phyloP scores from a whole-genome alignment of 2,113 vertebrate species.

The Motacilla tschutschensis region DNA sequence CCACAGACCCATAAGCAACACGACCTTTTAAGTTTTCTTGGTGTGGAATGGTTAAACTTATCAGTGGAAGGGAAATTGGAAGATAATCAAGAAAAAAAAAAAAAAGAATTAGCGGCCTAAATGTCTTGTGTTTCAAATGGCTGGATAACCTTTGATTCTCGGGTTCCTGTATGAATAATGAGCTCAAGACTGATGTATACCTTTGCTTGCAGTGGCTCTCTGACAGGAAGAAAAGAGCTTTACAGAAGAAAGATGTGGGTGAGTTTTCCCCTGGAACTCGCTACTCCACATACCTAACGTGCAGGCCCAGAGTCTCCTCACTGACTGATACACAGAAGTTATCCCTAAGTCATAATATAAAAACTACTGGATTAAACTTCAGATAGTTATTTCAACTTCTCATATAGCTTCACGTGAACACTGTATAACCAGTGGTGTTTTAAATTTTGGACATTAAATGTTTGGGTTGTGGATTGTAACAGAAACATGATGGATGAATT shows the following conservation, averaged over 20 bases:
- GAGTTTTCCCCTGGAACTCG: conserved; percentile 25
- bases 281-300: rapidly evolving
- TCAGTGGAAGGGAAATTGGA: not conserved
- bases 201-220: conserved; percentile 86
- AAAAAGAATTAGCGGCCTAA: not conserved
- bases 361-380: not conserved
- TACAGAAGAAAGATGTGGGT: conserved; percentile 96
- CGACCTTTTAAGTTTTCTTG: rapidly evolving
- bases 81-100: not conserved
- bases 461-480: not conserved
- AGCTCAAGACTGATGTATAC: not conserved
- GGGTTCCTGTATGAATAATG: not conserved
- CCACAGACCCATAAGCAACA: rapidly evolving
- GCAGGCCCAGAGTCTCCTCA: rapidly evolving
- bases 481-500: not conserved
- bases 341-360: not conserved
- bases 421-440: not conserved
- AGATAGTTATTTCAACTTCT: not conserved
- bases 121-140: not conserved
- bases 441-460: not conserved
- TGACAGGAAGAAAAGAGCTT: conserved; percentile 90
- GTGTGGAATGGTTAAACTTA: not conserved
- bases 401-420: rapidly evolving
- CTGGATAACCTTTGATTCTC: not conserved
- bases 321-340: not conserved